Evolutionary conservation across 2,113 vertebrate genomes (phyloP).

Genomic region (Nerophis ophidion): DNA sequence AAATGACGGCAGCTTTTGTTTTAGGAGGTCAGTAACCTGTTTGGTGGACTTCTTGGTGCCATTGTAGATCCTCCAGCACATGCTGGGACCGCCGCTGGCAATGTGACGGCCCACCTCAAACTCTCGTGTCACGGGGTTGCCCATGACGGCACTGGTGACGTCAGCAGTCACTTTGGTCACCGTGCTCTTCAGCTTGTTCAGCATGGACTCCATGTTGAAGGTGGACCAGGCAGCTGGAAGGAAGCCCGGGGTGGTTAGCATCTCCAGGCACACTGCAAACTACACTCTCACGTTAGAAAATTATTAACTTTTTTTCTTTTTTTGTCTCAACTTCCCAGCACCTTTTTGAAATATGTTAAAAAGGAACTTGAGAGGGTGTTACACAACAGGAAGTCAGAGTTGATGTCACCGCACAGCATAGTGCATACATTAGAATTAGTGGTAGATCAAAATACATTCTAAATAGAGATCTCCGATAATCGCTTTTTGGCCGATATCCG

Average conservation of each 20-base stretch:
- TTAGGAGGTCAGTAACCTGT: conserved; percentile 72
- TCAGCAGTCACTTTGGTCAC: conserved; percentile 98
- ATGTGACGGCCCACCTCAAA: conserved; percentile 96
- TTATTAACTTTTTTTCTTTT: background rate
- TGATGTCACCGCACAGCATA: background rate
- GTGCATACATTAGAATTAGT: background rate
- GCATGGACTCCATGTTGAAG: conserved; percentile 93
- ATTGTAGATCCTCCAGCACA: conserved; percentile 97
- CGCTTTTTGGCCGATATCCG: too few species aligned
- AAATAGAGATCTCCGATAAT: too few species aligned
- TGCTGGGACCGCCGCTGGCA: conserved; percentile 88
- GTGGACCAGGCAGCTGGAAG: conserved; percentile 30
- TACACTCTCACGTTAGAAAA: background rate
- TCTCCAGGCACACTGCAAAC: background rate
- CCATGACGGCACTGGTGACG: conserved; percentile 97
- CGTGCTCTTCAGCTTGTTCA: conserved; percentile 95
- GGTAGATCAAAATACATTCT: background rate
- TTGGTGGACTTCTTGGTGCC: conserved; percentile 98
- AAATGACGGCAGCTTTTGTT: background rate
- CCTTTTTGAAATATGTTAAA: conserved; percentile 12
- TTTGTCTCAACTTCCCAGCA: too few species aligned
- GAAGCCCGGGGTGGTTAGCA: background rate
- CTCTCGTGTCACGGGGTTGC: conserved; percentile 95
- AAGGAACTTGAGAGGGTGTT: conserved; percentile 9
- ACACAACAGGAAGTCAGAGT: conserved; percentile 18